These are phyloP conservation scores for Nemapogon koenigi DNA, from an alignment of 2,888 invertebrate genomes.

Conservation along the genomic window DNA sequence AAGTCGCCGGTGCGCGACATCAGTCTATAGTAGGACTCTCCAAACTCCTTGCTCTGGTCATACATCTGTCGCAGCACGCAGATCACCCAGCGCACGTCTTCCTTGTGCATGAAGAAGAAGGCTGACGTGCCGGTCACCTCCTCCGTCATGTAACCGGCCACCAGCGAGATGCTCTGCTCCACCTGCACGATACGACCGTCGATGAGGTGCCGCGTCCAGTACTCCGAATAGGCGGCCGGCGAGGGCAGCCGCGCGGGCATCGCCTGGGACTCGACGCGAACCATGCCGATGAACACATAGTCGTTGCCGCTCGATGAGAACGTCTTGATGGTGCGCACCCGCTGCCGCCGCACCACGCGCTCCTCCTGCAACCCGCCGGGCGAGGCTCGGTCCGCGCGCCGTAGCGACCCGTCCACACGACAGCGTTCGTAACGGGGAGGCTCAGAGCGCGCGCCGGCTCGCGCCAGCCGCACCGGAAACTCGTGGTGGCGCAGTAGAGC, in stretches of 20 bases:
- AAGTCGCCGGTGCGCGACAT: constrained; percentile 83
- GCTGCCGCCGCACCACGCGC: constrained; percentile 52
- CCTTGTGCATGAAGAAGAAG: constrained; percentile 88
- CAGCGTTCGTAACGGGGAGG: constrained; percentile 75
- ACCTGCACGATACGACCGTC: constrained; percentile 90
- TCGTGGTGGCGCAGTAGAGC: constrained; percentile 56
- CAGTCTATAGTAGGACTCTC: constrained; percentile 86
- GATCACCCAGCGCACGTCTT: constrained; percentile 89
- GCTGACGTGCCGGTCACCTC: constrained; percentile 89
- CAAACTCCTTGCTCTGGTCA: constrained; percentile 81
- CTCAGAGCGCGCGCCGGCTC: constrained; percentile 76
- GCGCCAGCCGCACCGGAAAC: constrained; percentile 66
- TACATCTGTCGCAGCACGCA: constrained; percentile 90
- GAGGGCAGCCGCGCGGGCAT: constrained; percentile 70
- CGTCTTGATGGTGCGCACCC: constrained; percentile 56
- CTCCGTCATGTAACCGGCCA: constrained; percentile 88
- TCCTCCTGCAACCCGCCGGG: constrained; percentile 55
- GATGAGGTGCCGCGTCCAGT: constrained; percentile 86
- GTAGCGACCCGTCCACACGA: constrained; percentile 70
- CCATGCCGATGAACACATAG: constrained; percentile 75
- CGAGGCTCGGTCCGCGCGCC: constrained; percentile 65
- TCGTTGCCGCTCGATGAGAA: constrained; percentile 68
- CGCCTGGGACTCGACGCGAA: constrained; percentile 64
- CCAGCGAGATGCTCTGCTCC: constrained; percentile 88
- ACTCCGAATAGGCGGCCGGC: constrained; percentile 77